Percentiles rank a stretch among this genome's conserved stretches.
Evolutionary conservation across 2,113 vertebrate genomes (phyloP).

Genomic region (Perognathus longimembris): DNA sequence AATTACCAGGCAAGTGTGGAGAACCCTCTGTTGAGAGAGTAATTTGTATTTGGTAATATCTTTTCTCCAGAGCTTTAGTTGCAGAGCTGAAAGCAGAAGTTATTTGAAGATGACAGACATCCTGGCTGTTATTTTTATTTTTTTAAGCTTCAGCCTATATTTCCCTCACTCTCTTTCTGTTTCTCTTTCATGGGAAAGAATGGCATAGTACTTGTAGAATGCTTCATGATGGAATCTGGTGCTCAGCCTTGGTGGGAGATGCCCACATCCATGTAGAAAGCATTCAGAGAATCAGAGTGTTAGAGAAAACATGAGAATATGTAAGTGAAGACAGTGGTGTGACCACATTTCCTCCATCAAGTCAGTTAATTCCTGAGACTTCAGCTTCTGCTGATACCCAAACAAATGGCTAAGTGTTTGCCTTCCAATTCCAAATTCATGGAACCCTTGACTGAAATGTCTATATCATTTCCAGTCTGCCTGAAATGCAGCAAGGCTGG

Average conservation of each 20-base stretch:
- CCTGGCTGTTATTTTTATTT: slow-evolving; percentile 20
- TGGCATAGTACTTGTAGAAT: not conserved
- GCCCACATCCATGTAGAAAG: not conserved
- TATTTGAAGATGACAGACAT: slow-evolving; percentile 2
- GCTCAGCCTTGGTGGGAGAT: not conserved
- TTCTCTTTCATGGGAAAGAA: not conserved
- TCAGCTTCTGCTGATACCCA: slow-evolving; percentile 47
- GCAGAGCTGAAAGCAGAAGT: slow-evolving; percentile 23
- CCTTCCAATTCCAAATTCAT: not conserved
- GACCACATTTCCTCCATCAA: not conserved
- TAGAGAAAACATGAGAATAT: not conserved
- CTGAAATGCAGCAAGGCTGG: not conserved
- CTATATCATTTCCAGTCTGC: slow-evolving; percentile 6
- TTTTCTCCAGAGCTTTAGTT: slow-evolving; percentile 38
- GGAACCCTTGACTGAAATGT: not conserved
- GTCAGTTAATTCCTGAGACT: not conserved
- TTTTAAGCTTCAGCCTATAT: not conserved
- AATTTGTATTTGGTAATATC: slow-evolving; percentile 22
- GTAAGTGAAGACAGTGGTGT: not conserved
- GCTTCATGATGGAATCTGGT: not conserved
- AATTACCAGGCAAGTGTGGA: not conserved
- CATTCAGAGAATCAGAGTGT: not conserved
- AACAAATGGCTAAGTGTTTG: not conserved
- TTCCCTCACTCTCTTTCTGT: no score
- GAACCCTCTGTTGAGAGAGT: slow-evolving; percentile 14